Conservation (phyloP, 2,888 invertebrate genomes). For the Hoplodrina ambigua region DNA sequence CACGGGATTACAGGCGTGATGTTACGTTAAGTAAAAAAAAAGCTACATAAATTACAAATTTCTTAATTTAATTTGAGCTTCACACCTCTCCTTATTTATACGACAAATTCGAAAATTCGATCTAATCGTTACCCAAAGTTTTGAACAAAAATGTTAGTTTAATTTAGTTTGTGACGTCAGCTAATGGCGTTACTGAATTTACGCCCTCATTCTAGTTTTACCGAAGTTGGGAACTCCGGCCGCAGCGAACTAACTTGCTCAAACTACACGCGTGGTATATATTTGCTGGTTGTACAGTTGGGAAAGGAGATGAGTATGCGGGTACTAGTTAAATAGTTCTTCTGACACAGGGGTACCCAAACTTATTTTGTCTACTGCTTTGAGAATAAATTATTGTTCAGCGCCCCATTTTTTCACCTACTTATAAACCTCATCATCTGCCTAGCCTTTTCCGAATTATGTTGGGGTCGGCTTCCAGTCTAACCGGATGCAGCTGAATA, state of each 20-base stretch:
- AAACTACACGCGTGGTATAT: slow-evolving; percentile 43
- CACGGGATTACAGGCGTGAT: too few species aligned
- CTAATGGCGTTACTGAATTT: slow-evolving; percentile 68
- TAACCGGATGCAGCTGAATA: too few species aligned
- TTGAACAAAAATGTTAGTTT: slow-evolving; percentile 52
- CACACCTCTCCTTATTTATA: background rate
- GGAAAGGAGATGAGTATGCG: background rate
- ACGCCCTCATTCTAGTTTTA: slow-evolving; percentile 70
- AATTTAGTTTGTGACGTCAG: slow-evolving; percentile 53
- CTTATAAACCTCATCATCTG: too few species aligned
- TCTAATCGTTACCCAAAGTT: slow-evolving; percentile 50
- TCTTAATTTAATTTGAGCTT: background rate
- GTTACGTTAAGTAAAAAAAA: too few species aligned
- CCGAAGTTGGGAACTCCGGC: slow-evolving; percentile 59
- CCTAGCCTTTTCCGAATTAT: too few species aligned
- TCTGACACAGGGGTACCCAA: too few species aligned
- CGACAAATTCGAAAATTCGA: slow-evolving; percentile 39
- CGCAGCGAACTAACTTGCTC: slow-evolving; percentile 54
- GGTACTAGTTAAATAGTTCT: too few species aligned
- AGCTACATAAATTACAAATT: background rate
- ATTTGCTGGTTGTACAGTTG: slow-evolving; percentile 19
- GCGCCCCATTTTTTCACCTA: too few species aligned
- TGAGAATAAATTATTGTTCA: too few species aligned
- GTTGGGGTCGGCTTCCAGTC: too few species aligned
- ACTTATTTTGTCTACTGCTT: too few species aligned